Conservation (phyloP, 1,140 invertebrate genomes). For the Drosophila hydei region DNA sequence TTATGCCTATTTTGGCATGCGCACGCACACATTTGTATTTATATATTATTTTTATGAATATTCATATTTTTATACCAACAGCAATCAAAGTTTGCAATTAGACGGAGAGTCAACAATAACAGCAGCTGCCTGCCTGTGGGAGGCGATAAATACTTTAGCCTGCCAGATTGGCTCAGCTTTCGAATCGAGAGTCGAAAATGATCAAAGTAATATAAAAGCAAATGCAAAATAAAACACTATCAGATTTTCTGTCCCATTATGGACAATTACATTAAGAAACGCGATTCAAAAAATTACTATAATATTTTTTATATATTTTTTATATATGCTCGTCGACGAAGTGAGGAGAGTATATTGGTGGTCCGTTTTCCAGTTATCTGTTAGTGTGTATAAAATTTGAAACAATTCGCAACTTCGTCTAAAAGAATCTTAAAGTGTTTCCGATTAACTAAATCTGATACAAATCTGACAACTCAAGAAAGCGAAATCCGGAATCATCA, state of each 20-base stretch:
- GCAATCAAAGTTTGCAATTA: constrained; percentile 60
- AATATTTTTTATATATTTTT: too few relatives aligned
- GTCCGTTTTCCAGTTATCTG: too few relatives aligned
- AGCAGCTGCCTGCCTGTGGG: constrained; percentile 33
- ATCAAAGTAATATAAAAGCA: neutral
- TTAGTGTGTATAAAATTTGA: too few relatives aligned
- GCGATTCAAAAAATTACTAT: neutral
- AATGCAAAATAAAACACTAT: constrained; percentile 20
- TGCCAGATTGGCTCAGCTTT: constrained; percentile 45
- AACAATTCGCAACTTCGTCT: too few relatives aligned
- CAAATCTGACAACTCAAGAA: too few relatives aligned
- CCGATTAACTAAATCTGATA: too few relatives aligned
- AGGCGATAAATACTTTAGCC: constrained; percentile 26
- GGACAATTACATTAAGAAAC: neutral
- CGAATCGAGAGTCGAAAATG: constrained; percentile 16
- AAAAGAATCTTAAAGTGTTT: too few relatives aligned
- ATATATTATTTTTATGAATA: constrained; percentile 48
- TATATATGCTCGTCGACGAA: too few relatives aligned
- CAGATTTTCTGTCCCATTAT: constrained; percentile 41
- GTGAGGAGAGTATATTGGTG: too few relatives aligned
- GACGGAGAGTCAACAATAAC: constrained; percentile 38
- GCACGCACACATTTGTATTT: neutral
- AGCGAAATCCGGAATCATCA: too few relatives aligned
- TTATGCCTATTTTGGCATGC: constrained; percentile 69
- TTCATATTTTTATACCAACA: constrained; percentile 51